Evolutionary conservation across 2,797 vertebrate species (phyloP).

Genomic region (Hemitrygon akajei): DNA sequence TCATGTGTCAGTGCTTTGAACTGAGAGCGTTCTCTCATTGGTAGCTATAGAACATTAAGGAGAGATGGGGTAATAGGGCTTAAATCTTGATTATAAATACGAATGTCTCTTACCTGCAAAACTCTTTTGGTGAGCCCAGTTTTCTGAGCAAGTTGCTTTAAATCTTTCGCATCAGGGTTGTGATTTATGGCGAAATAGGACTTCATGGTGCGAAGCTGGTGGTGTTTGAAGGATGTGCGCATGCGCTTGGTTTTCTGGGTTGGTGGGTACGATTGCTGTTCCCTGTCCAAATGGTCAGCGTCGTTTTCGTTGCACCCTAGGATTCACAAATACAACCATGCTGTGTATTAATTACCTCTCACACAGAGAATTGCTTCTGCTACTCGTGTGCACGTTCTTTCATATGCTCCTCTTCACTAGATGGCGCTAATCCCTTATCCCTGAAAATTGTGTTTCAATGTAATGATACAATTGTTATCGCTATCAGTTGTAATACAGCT

Average conservation of each 20-base stretch:
- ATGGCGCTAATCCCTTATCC: slow-evolving; percentile 2
- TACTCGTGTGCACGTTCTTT: not conserved
- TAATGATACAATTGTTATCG: not conserved
- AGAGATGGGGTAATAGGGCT: not conserved
- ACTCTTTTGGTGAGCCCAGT: slow-evolving; percentile 99
- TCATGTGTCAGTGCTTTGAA: not conserved
- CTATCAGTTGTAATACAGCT: not conserved
- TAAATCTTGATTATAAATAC: not conserved
- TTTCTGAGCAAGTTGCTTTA: slow-evolving; percentile 98
- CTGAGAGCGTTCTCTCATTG: not conserved
- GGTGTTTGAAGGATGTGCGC: slow-evolving; percentile 98
- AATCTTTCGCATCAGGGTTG: slow-evolving; percentile 98
- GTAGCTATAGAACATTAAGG: not conserved
- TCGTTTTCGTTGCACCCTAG: slow-evolving; percentile 95
- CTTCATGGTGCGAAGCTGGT: slow-evolving; percentile 99
- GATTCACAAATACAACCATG: not conserved
- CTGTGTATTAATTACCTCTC: slow-evolving; percentile 23
- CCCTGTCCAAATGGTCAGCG: slow-evolving; percentile 88
- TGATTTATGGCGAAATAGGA: slow-evolving; percentile 99
- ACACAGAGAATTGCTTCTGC: not conserved
- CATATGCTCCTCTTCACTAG: not conserved
- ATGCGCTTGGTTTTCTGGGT: slow-evolving; percentile 99
- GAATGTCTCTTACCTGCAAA: slow-evolving; percentile 84
- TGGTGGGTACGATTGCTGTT: slow-evolving; percentile 87
- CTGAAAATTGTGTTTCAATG: not conserved